Evolutionary conservation across 1,140 invertebrate genomes (phyloP), one percentile per base, ranked within the genome.

Genomic region (Acyrthosiphon pisum): DNA sequence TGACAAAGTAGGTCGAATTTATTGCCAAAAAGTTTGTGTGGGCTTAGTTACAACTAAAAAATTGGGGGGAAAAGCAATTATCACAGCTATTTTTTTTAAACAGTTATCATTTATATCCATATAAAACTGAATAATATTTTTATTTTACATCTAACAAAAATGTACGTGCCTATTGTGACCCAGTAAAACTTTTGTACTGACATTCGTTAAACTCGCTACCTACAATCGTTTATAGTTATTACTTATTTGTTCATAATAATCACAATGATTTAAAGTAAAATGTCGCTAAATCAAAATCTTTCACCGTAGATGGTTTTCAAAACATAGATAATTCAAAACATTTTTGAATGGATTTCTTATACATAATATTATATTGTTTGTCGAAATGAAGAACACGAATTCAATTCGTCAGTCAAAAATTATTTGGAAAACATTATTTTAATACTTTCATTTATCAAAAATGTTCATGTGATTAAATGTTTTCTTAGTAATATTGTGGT

Each of bases 1-100:
- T 84, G 48, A 92, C 91, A 53, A 92, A 50, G 91, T 68, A 44
- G 26, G 20, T 83, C 50, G 23, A 53, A 35, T 92, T 92, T 92
- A 23, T 84, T 53, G 46, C 46, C 91, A 92, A 83, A 41, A 53
- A 50, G 35, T 84, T 84, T 92, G 41, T 37, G 30, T 30, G 88
- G 53, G 20, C 18, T 56, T 90, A 90, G 50, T 20, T 26, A 56
- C 46, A 30, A 60, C 50, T 44, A 60, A 44, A 56, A 41, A 23
- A 9, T 50, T 23, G 35, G 20, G 20, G 8, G 0, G 37, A 53
- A n/a, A 37, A 53, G 46, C 87, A 89, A 89, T 89, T 89, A 89
- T 35, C 46, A 53, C 22, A 35, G 50, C 48, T 23, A 35, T 48
- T 87, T 46, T 22, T 44, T 87, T 48, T 46, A 20, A 46, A 20